Percentiles rank a stretch among this genome's conserved stretches.
These are phyloP conservation scores for Adelges cooleyi DNA, from an alignment of 1,140 invertebrate genomes.

Conservation along the genomic window DNA sequence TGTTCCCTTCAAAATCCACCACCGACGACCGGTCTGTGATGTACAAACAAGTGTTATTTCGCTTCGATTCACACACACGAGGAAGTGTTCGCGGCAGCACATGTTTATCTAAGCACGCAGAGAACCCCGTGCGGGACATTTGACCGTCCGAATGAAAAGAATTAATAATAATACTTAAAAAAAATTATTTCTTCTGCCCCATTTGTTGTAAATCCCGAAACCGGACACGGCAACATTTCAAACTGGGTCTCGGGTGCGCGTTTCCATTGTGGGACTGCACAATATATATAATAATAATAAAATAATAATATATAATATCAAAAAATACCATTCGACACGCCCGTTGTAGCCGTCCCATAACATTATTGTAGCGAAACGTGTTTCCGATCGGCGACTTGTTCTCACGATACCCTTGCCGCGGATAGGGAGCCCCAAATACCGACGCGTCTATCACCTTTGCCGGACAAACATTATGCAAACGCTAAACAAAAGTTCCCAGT, in stretches of 20 bases:
- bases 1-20: too few relatives aligned
- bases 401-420: constrained; percentile 18
- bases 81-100: not conserved
- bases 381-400: not conserved
- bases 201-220: not conserved
- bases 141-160: not conserved
- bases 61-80: constrained; percentile 6
- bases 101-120: constrained; percentile 22
- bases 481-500: too few relatives aligned
- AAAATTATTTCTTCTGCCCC: not conserved
- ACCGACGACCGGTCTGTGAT: not conserved
- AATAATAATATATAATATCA: constrained; percentile 22
- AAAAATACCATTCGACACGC: constrained; percentile 20
- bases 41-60: not conserved
- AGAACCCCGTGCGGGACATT: constrained; percentile 16
- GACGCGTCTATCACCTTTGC: not conserved
- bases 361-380: constrained; percentile 4
- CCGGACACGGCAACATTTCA: constrained; percentile 19
- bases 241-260: not conserved
- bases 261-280: constrained; percentile 21
- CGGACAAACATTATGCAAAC: not conserved
- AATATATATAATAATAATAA: too few relatives aligned
- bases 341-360: not conserved
- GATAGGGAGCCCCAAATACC: not conserved
- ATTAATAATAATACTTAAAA: too few relatives aligned